Evolutionary conservation across 2,113 vertebrate species (phyloP), one percentile per base, ranked within the genome.

Genomic region (Hippoglossus stenolepis): DNA sequence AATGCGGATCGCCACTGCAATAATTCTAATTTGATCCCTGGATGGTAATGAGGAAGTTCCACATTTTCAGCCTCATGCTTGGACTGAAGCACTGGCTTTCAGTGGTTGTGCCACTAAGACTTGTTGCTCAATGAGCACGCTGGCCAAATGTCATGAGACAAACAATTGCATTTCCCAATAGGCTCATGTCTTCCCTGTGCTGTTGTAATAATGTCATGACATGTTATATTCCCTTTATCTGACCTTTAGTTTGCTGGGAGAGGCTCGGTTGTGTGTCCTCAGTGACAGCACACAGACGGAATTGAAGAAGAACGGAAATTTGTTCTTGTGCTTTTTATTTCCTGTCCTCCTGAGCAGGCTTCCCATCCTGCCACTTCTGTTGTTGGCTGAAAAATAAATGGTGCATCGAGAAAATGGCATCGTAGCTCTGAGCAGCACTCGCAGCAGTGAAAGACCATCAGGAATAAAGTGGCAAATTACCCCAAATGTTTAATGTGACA

Each of bases 301-400:
- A 43, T 68, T 69, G 40, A 7, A 65, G 31, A 47, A 21, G n/a
- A 80, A 45, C n/a, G 70, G 82, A 87, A 79, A 88, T 90, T 43
- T 82, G 77, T 57, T 88, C 58, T 62, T 51, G 60, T 67, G 49
- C 26, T 63, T 45, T 66, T 84, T 78, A 79, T 80, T 80, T 86
- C 78, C 84, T 82, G 47, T 56, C 47, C 31, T 66, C 60, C 43
- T 54, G 70, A 1, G 13, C 47, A 17, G 23, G 64, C 20, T 60
- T 68, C 70, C 79, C 63, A 12, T 38, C 63, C 65, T 62, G 63
- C 20, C 62, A 58, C 43, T 17, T 1, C 47, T 51, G 15, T 5
- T 51, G 47, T 51, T 51, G 18, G 47, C 11, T 43, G 40, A 13
- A 43, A 43, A 43, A 43, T 3, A 43, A 43, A 43, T 13, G 7